Percentiles rank a stretch among this genome's conserved stretches.
Conservation (phyloP, 2,113 vertebrate species). For the Chionis minor region DNA sequence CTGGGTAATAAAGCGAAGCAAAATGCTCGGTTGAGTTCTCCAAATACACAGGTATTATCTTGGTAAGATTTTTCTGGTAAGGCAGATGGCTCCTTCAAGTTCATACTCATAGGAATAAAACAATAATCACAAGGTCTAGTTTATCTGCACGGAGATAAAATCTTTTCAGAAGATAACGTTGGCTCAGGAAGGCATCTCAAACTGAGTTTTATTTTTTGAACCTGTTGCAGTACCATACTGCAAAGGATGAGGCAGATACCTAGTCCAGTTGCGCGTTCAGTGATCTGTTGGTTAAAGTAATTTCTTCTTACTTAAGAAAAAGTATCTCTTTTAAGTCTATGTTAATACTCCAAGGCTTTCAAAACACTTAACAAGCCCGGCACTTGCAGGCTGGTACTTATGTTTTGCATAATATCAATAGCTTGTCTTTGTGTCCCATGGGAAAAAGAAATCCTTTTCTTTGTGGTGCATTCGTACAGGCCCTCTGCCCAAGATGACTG, state of each 20-base stretch:
- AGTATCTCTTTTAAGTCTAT: not conserved
- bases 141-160: not conserved
- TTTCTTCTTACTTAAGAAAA: not conserved
- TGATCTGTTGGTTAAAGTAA: not conserved
- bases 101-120: not conserved
- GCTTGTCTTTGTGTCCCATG: constrained; percentile 6
- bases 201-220: not conserved
- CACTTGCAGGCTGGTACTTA: not conserved
- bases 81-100: not conserved
- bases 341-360: not conserved
- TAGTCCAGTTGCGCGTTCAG: not conserved
- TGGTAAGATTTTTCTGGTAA: not conserved
- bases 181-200: not conserved
- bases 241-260: not conserved
- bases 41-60: not conserved
- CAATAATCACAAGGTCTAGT: not conserved
- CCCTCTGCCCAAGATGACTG: not conserved
- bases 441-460: constrained; percentile 31
- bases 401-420: constrained; percentile 40
- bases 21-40: not conserved
- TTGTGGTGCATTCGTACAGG: not conserved
- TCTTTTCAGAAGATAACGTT: not conserved
- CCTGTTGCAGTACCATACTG: not conserved
- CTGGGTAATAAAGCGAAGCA: not conserved
- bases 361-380: not conserved